phyloP scores from a whole-genome alignment of 2,113 vertebrate species.

The Lophochroa leadbeateri region DNA sequence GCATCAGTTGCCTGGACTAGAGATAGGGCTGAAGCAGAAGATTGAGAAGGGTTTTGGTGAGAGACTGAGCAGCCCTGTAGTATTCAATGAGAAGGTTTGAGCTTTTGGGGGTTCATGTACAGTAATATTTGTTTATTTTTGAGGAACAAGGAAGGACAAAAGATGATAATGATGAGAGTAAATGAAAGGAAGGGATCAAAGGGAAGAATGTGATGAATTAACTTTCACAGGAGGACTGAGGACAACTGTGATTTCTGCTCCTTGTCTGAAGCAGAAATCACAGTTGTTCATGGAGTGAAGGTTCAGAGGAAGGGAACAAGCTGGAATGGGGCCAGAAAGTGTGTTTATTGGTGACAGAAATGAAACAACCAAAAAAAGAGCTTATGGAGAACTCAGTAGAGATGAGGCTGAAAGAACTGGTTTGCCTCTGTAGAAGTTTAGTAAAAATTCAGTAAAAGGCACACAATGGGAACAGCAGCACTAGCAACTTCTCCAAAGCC shows the following conservation, averaged over 20 bases:
- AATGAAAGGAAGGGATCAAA: background rate
- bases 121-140: background rate
- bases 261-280: background rate
- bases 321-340: background rate
- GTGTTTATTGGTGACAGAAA: background rate
- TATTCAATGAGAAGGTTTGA: background rate
- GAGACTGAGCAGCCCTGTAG: background rate
- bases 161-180: background rate
- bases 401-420: background rate
- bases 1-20: background rate
- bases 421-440: background rate
- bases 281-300: background rate
- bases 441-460: background rate
- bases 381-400: background rate
- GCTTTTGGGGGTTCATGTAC: background rate
- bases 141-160: background rate
- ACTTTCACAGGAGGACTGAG: background rate
- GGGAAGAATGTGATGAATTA: background rate
- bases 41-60: background rate
- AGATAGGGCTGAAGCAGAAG: background rate
- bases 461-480: background rate
- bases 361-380: background rate
- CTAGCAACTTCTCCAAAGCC: background rate
- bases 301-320: background rate
- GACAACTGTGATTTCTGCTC: background rate